These are phyloP conservation scores for Acanthococcus lagerstroemiae DNA, from an alignment of 2,888 invertebrate species.

Conservation along the genomic window DNA sequence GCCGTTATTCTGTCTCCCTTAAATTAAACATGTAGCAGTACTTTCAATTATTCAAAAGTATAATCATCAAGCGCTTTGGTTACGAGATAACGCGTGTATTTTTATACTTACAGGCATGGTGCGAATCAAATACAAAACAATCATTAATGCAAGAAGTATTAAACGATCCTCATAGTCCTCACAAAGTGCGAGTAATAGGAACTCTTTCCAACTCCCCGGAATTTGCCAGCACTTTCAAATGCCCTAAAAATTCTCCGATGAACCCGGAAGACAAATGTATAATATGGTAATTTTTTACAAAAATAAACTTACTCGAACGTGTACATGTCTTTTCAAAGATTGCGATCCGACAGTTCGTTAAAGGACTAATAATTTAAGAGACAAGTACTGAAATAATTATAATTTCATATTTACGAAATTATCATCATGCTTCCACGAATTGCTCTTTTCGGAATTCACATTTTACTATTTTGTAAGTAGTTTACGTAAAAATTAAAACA, in stretches of 20 bases:
- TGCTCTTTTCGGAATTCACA: neutral
- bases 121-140: conserved; percentile 65
- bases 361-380: too few relatives aligned
- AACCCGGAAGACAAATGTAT: conserved; percentile 83
- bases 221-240: conserved; percentile 69
- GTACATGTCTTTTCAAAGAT: too few relatives aligned
- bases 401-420: neutral
- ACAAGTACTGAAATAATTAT: neutral
- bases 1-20: too few relatives aligned
- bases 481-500: too few relatives aligned
- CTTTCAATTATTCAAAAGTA: too few relatives aligned
- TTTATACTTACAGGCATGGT: conserved; percentile 83
- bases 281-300: conserved; percentile 61
- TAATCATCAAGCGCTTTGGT: neutral
- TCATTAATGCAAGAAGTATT: conserved; percentile 55
- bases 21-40: too few relatives aligned
- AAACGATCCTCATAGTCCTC: conserved; percentile 61
- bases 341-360: too few relatives aligned
- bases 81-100: neutral
- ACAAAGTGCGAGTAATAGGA: conserved; percentile 59
- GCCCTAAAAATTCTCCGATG: conserved; percentile 77
- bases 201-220: conserved; percentile 58
- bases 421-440: neutral
- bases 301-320: too few relatives aligned
- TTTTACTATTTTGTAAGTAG: too few relatives aligned